Base-by-base conservation (phyloP, 2,113 vertebrate genomes). In the Epinephelus lanceolatus region DNA sequence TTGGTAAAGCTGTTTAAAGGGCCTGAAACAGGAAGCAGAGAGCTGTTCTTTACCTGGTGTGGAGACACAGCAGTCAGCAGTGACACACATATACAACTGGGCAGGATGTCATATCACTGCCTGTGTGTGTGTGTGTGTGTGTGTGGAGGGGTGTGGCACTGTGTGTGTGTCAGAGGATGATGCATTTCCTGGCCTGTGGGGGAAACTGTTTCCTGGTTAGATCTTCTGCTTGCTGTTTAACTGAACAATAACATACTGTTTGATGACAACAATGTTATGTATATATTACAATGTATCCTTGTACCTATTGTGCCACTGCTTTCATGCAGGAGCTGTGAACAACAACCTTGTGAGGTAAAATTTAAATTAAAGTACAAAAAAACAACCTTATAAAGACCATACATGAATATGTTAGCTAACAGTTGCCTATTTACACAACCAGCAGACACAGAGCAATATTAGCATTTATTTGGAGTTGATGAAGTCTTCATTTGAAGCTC, bases 101-200 rank as follows among this genome's bases (percentile, higher is more conserved):
- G 73, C 88, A 93, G 86, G 88, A 88, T 87, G 76, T 91, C 77
- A 81, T 85, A 52, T 70, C 47, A 30, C 42, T 80, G 76, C 45
- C 15, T 83, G 68, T 66, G 77, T 85, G 62, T 76, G 63, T 70
- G 60, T 27, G 33, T 33, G 33, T 37, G 33, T 37, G 45, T 65
- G 72, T 69, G 57, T 55, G 25, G 5, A 7, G 5, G 6, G 5
- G 33, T 37, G 33, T 37, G 33, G 30, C 30, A 30, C 30, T 76
- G 62, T 81, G 60, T 71, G 56, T 76, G 65, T 85, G 82, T 86
- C 33, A 74, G 71, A 82, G 69, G 62, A 78, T 84, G 87, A 90
- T 86, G 81, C 88, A 88, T 87, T 90, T 93, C 89, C 91, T 91
- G 89, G n/a, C 59, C 23, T 71, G 74, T 71, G 49, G 62, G 71